Conservation (phyloP, 2,113 vertebrate species). For the Eclectus roratus region DNA sequence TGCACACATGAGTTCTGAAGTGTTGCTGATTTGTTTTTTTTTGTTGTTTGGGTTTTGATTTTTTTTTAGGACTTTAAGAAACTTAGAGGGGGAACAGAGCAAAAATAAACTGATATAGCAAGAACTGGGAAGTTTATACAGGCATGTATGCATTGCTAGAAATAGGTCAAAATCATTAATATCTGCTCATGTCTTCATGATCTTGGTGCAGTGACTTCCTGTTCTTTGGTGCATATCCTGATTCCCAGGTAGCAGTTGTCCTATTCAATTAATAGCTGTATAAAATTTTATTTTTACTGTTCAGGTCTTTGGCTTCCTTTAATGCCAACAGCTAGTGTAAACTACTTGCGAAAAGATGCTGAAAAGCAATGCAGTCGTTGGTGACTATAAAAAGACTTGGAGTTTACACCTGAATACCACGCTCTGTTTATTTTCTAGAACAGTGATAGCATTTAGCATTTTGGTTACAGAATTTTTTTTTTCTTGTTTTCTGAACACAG, state of each 20-base stretch:
- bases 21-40: neutral
- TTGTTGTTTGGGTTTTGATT: neutral
- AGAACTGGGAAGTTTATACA: neutral
- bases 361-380: neutral
- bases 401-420: neutral
- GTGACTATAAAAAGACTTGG: slow-evolving; percentile 4
- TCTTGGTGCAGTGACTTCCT: neutral
- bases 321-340: neutral
- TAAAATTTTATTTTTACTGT: neutral
- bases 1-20: neutral
- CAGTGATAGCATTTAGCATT: neutral
- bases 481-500: slow-evolving; percentile 59
- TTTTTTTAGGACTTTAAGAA: neutral
- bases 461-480: slow-evolving; percentile 24
- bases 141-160: neutral
- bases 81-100: neutral
- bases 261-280: neutral
- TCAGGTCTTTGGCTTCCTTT: neutral
- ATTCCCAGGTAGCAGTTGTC: neutral
- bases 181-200: neutral
- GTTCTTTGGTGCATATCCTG: neutral
- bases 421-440: slow-evolving; percentile 34
- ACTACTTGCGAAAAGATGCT: neutral
- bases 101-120: neutral
- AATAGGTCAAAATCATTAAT: neutral